Evolutionary conservation across 1,140 invertebrate genomes (phyloP).

Genomic region (Trichoplusia ni): DNA sequence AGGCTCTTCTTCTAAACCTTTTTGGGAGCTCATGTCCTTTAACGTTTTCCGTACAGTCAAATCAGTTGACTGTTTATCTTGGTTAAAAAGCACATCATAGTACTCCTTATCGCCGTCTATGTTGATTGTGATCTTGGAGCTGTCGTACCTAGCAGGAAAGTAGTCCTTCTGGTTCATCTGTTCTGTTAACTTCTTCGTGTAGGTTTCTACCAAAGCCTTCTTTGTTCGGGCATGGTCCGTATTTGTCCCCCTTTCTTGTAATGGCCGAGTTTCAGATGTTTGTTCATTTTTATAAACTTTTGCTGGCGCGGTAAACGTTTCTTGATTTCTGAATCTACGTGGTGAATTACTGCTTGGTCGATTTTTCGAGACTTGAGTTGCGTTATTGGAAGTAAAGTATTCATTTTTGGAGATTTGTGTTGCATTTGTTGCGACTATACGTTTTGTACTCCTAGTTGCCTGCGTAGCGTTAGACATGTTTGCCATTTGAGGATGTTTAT

Average conservation of each 20-base stretch:
- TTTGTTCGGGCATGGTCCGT: constrained; percentile 37
- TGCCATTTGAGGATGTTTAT: background rate
- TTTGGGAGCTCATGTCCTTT: constrained; percentile 27
- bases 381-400: background rate
- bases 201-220: constrained; percentile 51
- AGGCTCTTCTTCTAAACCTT: background rate
- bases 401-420: background rate
- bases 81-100: constrained; percentile 56
- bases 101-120: constrained; percentile 59
- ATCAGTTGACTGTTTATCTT: constrained; percentile 47
- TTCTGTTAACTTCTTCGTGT: constrained; percentile 25
- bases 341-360: background rate
- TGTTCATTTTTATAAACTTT: background rate
- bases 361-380: background rate
- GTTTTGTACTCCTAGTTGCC: background rate
- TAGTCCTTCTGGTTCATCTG: constrained; percentile 19
- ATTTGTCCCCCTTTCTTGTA: constrained; percentile 7
- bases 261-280: background rate
- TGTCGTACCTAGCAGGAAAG: constrained; percentile 35
- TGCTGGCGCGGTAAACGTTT: background rate
- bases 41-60: constrained; percentile 46
- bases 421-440: background rate
- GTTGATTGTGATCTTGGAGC: constrained; percentile 59
- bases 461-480: background rate
- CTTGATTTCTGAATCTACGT: background rate